Evolutionary conservation across 2,113 vertebrate genomes (phyloP).

Genomic region (Mungos mungo): DNA sequence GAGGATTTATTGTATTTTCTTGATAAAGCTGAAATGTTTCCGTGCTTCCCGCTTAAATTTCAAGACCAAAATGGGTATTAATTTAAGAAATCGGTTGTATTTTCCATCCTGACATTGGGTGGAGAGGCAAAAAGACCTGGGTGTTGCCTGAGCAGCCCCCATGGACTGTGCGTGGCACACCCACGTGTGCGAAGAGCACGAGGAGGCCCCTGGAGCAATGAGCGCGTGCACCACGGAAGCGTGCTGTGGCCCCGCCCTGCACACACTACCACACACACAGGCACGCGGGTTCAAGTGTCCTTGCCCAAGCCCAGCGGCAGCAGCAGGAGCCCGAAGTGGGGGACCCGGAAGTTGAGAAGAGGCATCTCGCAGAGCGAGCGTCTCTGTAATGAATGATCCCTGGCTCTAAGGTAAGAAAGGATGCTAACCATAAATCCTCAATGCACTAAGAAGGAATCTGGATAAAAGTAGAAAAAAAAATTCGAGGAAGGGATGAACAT

Average conservation of each 20-base stretch:
- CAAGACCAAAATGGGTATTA: not conserved
- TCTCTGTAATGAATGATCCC: not conserved
- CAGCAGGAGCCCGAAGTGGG: not conserved
- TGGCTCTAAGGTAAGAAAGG: not conserved
- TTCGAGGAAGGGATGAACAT: not conserved
- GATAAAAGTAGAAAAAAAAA: not conserved
- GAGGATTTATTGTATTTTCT: not conserved
- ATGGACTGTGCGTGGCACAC: too few species aligned
- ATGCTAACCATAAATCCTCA: not conserved
- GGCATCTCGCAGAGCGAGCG: not conserved
- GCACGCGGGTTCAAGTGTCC: accelerated
- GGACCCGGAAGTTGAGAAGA: not conserved
- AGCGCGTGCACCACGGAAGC: accelerated
- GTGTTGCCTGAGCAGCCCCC: not conserved
- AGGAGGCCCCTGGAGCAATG: not conserved
- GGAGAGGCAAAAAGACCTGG: not conserved
- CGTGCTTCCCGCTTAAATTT: not conserved
- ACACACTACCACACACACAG: accelerated
- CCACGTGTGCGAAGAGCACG: accelerated
- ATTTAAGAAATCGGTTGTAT: not conserved
- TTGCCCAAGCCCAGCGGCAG: not conserved
- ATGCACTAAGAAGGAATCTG: not conserved
- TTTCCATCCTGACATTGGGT: not conserved
- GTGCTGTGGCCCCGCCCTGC: accelerated
- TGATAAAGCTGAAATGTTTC: not conserved